Base-by-base conservation (phyloP, 1,140 invertebrate genomes). In the Cydia pomonella region DNA sequence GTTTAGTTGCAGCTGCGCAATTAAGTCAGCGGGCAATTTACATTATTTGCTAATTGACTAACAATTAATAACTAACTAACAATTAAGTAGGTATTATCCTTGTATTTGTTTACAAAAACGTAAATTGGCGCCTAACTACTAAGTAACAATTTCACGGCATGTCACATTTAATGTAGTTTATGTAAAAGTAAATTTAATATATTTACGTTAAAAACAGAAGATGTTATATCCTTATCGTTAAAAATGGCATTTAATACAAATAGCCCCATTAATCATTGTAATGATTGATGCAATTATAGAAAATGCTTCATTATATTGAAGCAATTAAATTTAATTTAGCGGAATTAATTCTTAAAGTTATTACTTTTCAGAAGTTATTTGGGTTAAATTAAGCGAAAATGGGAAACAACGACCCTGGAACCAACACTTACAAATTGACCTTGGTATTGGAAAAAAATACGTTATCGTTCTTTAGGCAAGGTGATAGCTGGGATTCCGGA, bases 401-500 rank as follows among this genome's bases (percentile, higher is more conserved):
- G 7, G 29, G 7, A 44, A 44, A 53, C 7, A 2, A 53, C n/a
- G n/a, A 18, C 4, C n/a, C 0, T 53, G 18, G 50, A 53, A 53
- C 50, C n/a, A 53, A 18, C n/a, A n/a, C 1, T 53, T 53, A 18
- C 7, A 53, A 53, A 53, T 53, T 18, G n/a, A 53, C 16, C n/a
- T 53, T 7, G 50, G 16, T 53, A 53, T 53, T 7, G 50, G 50
- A 53, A 53, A 53, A 53, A 18, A 53, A 53, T 53, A n/a, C 50
- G 7, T 53, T 53, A 18, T 53, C 50, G n/a, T 53, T 53, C 16
- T 23, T 59, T 23, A 59, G 53, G 53, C 0, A 16, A 29, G 64
- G n/a, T n/a, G 27, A 38, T 33, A 69, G 29, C 29, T 7, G 64
- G n/a, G 64, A 69, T 69, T 66, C 27, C 64, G 29, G 64, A 69